Evolutionary conservation across 1,140 invertebrate genomes (phyloP).

Genomic region (Agrypnia vestita): DNA sequence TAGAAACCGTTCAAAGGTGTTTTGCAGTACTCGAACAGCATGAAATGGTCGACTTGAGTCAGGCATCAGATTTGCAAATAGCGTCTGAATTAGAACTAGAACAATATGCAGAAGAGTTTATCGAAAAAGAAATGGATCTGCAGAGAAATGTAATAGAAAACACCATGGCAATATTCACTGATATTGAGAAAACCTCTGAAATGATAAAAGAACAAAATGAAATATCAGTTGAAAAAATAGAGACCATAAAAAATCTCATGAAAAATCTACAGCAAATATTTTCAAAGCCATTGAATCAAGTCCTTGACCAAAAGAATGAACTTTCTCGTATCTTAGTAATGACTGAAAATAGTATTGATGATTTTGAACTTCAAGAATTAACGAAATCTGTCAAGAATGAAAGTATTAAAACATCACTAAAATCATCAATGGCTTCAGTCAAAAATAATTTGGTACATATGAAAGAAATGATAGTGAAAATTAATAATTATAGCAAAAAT

Average conservation of each 20-base stretch:
- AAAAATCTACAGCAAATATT: slow-evolving; percentile 61
- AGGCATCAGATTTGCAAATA: slow-evolving; percentile 51
- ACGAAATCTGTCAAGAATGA: slow-evolving; percentile 45
- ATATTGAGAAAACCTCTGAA: slow-evolving; percentile 44
- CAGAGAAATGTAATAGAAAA: slow-evolving; percentile 53
- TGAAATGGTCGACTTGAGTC: slow-evolving; percentile 54
- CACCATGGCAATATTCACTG: slow-evolving; percentile 42
- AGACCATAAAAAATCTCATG: slow-evolving; percentile 51
- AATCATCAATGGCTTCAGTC: slow-evolving; percentile 49
- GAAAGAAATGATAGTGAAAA: slow-evolving; percentile 66
- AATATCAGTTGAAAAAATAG: slow-evolving; percentile 42
- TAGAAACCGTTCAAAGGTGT: slow-evolving; percentile 60
- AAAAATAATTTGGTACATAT: slow-evolving; percentile 62
- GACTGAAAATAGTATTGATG: slow-evolving; percentile 62
- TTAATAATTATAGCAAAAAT: slow-evolving; percentile 50
- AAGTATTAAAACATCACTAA: slow-evolving; percentile 45
- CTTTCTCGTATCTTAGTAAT: slow-evolving; percentile 62
- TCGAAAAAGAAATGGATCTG: slow-evolving; percentile 48
- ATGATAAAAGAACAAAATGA: slow-evolving; percentile 18
- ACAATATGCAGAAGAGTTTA: slow-evolving; percentile 52
- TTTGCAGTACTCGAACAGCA: slow-evolving; percentile 60
- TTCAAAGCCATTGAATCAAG: slow-evolving; percentile 61
- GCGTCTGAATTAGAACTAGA: slow-evolving; percentile 38
- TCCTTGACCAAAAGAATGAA: slow-evolving; percentile 57
- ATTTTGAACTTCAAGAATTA: slow-evolving; percentile 45